Base-by-base conservation (phyloP, 1,140 invertebrate genomes). In the Cyclina sinensis region DNA sequence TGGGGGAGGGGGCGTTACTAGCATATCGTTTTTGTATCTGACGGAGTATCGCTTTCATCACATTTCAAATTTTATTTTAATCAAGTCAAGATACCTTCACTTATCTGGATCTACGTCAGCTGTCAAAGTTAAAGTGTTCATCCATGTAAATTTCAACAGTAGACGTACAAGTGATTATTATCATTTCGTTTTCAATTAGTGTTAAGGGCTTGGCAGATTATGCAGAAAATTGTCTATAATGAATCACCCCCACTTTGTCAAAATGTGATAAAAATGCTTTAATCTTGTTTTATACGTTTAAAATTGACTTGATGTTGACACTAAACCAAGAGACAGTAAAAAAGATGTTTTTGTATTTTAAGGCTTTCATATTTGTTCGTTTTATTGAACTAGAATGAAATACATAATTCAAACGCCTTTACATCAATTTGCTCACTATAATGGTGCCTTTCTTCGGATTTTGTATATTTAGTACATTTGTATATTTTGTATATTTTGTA, bases 381-480 rank as follows among this genome's bases (percentile, higher is more conserved):
- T 30, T 70, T 70, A 37, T 70, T 37, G 35, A 11, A 21, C 7
- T 39, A 70, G 4, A 70, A 70, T 57, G 16, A 57, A 4, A 57
- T 21, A n/a, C 1, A 70, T 37, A 37, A 37, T 37, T n/a, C 5
- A 21, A 70, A 5, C 14, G 1, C 5, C 32, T 70, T 70, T 70
- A n/a, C 32, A 37, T 70, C 32, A 37, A 70, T 37, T 70, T 70
- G 74, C 74, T 78, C 74, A 78, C 9, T 54, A 30, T 70, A 39
- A 37, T 37, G 46, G 74, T 35, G 46, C 46, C 43, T 51, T 46
- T 30, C 74, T 27, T 35, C 35, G 74, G 74, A 78, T 78, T 78
- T 74, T 78, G 43, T 51, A 48, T 54, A 48, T 78, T 78, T 78
- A 57, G 46, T 78, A n/a, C n/a, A n/a, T n/a, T 78, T 78, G 46